phyloP scores from a whole-genome alignment of 2,888 invertebrate genomes.

The Cremastinae sp. region DNA sequence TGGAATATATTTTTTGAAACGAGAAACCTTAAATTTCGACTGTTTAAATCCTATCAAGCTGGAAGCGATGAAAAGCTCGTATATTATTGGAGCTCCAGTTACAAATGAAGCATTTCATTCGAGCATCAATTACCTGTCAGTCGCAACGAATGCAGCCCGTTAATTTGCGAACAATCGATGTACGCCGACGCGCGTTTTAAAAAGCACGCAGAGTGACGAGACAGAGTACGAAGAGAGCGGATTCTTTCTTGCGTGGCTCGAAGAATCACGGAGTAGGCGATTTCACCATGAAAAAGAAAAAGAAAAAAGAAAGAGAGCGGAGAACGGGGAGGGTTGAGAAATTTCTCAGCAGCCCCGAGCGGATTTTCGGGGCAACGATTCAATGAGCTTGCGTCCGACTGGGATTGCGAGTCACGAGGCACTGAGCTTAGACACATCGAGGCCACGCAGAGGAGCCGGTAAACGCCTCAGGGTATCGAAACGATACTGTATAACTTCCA shows the following conservation, averaged over 20 bases:
- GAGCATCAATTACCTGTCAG: constrained; percentile 47
- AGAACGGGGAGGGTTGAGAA: constrained; percentile 37
- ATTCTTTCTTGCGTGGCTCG: neutral
- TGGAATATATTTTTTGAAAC: neutral
- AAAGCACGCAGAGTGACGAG: neutral
- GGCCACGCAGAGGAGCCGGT: constrained; percentile 72
- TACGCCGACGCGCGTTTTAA: neutral
- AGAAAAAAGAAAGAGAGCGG: constrained; percentile 47
- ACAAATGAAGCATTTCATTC: neutral
- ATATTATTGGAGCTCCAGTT: neutral
- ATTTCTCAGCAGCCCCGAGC: constrained; percentile 52
- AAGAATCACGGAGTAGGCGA: neutral
- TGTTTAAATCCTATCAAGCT: neutral
- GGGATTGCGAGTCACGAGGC: constrained; percentile 76
- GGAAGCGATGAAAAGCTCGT: neutral
- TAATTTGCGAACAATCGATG: constrained; percentile 18
- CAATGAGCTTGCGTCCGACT: constrained; percentile 70
- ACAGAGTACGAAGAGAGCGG: neutral
- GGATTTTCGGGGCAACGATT: constrained; percentile 50
- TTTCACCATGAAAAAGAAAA: constrained; percentile 16
- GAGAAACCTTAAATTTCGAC: neutral
- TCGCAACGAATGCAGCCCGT: constrained; percentile 7
- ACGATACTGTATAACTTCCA: constrained; percentile 33
- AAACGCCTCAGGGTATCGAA: constrained; percentile 68
- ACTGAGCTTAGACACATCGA: constrained; percentile 77